Percentiles rank a stretch among this genome's conserved stretches.
Evolutionary conservation across 2,797 vertebrate genomes (phyloP).

Genomic region (Myotis myotis): DNA sequence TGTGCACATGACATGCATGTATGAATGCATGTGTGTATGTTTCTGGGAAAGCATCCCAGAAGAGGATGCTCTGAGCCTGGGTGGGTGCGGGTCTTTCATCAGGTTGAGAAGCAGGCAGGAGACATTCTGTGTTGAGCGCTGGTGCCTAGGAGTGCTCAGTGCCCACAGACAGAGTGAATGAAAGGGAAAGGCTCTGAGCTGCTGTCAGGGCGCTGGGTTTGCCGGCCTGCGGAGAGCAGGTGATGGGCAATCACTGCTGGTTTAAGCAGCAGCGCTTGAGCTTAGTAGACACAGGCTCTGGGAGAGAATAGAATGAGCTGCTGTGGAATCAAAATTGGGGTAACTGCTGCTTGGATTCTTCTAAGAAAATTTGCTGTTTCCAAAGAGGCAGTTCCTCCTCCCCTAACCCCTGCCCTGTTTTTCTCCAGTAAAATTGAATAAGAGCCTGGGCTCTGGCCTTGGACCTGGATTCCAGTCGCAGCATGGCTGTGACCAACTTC

Average conservation of each 20-base stretch:
- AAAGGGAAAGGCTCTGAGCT: not conserved
- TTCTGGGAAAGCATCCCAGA: not conserved
- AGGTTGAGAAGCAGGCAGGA: not conserved
- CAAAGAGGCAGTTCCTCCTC: not conserved
- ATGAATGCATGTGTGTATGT: not conserved
- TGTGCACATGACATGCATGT: not conserved
- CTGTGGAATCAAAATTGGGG: not conserved
- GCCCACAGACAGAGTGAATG: not conserved
- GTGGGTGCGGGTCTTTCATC: not conserved
- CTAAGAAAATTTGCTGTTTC: conserved; percentile 1
- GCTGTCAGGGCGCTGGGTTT: not conserved
- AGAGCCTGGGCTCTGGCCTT: not conserved
- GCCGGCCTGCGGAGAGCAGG: fast-evolving
- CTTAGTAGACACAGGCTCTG: not conserved
- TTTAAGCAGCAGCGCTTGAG: not conserved
- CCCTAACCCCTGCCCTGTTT: not conserved
- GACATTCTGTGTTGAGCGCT: not conserved
- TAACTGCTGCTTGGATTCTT: not conserved
- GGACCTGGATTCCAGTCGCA: not conserved
- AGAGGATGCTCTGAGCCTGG: not conserved
- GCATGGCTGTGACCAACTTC: not conserved
- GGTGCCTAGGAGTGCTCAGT: not conserved
- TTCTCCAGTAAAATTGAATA: not conserved
- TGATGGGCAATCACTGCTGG: not conserved
- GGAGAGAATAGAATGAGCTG: not conserved